Conservation (phyloP, 1,140 invertebrate genomes). For the Caenorhabditis tropicalis region DNA sequence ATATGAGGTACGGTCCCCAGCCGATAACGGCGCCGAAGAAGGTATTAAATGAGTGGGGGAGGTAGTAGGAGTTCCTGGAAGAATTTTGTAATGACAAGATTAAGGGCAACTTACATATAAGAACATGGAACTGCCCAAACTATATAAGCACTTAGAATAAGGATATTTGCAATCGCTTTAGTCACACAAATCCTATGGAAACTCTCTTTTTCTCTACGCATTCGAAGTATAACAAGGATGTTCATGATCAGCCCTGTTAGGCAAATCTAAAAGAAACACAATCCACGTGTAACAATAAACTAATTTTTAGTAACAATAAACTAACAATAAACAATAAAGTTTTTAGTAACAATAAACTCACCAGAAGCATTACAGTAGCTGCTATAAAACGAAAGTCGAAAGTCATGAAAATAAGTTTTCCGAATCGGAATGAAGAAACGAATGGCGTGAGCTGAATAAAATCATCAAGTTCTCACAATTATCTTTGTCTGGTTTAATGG, state of each 20-base stretch:
- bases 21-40: slow-evolving; percentile 33
- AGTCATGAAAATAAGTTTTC: too few species aligned
- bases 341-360: too few species aligned
- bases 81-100: not conserved
- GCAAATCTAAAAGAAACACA: not conserved
- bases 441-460: too few species aligned
- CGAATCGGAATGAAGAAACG: too few species aligned
- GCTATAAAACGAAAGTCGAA: too few species aligned
- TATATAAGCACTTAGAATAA: not conserved
- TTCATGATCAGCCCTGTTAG: not conserved
- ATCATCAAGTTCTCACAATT: too few species aligned
- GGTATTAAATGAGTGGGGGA: not conserved
- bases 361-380: not conserved
- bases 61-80: not conserved
- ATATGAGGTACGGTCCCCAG: slow-evolving; percentile 29
- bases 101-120: not conserved
- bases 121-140: slow-evolving; percentile 7
- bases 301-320: too few species aligned
- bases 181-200: slow-evolving; percentile 5
- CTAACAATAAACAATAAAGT: too few species aligned
- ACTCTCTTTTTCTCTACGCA: not conserved
- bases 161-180: not conserved
- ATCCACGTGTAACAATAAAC: too few species aligned
- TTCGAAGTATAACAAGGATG: not conserved
- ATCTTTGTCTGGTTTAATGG: too few species aligned